These are phyloP conservation scores for Epinephelus malabaricus DNA, from an alignment of 2,797 vertebrate species.

Conservation along the genomic window DNA sequence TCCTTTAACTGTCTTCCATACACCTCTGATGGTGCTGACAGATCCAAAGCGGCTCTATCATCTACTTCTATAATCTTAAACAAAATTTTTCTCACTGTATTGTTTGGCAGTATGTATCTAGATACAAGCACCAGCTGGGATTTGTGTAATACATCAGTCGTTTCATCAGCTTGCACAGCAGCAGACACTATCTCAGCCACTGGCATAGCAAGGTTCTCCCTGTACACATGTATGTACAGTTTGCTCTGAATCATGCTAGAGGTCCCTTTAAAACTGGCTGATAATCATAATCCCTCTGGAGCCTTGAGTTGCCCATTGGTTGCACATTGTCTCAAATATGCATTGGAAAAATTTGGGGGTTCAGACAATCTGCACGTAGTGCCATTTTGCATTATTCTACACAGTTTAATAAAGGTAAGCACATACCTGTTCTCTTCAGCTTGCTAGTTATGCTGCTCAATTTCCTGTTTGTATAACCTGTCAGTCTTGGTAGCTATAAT, in stretches of 20 bases:
- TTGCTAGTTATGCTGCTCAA: neutral
- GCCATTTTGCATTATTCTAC: neutral
- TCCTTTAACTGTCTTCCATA: too few species aligned
- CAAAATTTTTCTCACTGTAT: too few species aligned
- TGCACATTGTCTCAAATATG: neutral
- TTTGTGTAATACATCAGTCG: too few species aligned
- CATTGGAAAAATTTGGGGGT: neutral
- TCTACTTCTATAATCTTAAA: too few species aligned
- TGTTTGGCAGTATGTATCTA: too few species aligned
- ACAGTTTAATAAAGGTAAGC: neutral
- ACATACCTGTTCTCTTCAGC: neutral
- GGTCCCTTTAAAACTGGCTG: neutral
- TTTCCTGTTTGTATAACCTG: conserved; percentile 1
- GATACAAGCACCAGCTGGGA: too few species aligned
- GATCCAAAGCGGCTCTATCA: too few species aligned
- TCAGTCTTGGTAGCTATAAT: neutral
- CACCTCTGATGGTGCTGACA: too few species aligned
- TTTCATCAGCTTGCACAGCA: too few species aligned
- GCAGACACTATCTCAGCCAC: too few species aligned
- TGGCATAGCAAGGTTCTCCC: neutral
- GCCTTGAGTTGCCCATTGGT: neutral
- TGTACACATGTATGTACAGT: neutral
- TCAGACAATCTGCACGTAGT: neutral
- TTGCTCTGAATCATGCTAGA: neutral
- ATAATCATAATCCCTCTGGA: neutral